A percentile compares a stretch with the other conserved stretches of the same genome.
Evolutionary conservation across 2,888 invertebrate genomes (phyloP).

Genomic region (Ptilodon capucinus): DNA sequence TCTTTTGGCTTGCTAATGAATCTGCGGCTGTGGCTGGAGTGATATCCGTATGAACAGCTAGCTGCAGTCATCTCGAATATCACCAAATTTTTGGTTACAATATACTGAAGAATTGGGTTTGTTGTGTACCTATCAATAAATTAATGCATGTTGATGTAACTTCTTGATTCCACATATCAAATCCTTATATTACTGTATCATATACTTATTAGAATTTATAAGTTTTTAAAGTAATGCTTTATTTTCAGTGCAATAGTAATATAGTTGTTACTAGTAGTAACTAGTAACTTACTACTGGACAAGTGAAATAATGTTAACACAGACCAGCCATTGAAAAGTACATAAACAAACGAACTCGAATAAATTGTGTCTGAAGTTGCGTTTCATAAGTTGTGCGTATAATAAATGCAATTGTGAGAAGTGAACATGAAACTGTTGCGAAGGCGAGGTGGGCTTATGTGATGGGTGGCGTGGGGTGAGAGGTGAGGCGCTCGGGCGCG

Average conservation of each 20-base stretch:
- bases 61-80: not conserved
- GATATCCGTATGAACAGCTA: constrained; percentile 8
- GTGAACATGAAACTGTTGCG: constrained; percentile 54
- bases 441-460: constrained; percentile 62
- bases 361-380: constrained; percentile 17
- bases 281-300: constrained; percentile 15
- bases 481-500: constrained; percentile 79
- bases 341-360: constrained; percentile 21
- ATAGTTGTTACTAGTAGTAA: too few relatives aligned
- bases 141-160: not conserved
- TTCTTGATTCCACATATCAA: not conserved
- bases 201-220: constrained; percentile 6
- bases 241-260: constrained; percentile 22
- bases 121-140: not conserved
- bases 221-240: constrained; percentile 7
- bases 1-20: constrained; percentile 40
- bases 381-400: constrained; percentile 38
- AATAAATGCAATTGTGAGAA: constrained; percentile 45
- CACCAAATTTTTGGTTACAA: constrained; percentile 2
- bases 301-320: constrained; percentile 18
- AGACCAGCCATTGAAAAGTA: constrained; percentile 25
- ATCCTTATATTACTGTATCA: too few relatives aligned
- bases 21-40: constrained; percentile 21
- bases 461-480: constrained; percentile 81
- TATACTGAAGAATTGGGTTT: not conserved